These are phyloP conservation scores for Mimachlamys varia DNA, from an alignment of 2,888 invertebrate genomes.

Conservation along the genomic window DNA sequence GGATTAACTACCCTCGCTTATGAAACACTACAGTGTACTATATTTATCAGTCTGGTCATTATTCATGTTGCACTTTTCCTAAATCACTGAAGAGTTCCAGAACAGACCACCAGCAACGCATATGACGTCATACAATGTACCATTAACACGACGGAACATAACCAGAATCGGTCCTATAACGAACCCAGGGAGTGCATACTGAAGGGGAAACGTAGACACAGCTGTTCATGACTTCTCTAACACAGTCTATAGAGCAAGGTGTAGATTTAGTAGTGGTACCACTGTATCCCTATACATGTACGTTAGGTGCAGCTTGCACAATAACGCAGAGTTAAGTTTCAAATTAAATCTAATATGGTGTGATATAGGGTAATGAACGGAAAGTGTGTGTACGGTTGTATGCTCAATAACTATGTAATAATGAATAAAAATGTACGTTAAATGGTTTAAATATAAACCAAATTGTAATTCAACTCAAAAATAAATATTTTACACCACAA, in stretches of 20 bases:
- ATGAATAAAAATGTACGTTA: background rate
- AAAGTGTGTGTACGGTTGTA: background rate
- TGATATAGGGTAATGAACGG: background rate
- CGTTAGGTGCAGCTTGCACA: background rate
- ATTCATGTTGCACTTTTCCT: background rate
- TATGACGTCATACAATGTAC: conserved; percentile 10
- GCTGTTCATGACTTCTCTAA: background rate
- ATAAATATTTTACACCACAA: background rate
- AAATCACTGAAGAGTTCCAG: conserved; percentile 31
- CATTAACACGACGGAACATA: background rate
- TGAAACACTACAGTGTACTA: background rate
- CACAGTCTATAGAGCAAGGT: background rate
- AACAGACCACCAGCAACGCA: conserved; percentile 24
- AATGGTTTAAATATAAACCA: background rate
- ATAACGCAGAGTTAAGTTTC: background rate
- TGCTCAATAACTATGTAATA: background rate
- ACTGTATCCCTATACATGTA: background rate
- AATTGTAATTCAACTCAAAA: background rate
- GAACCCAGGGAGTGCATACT: background rate
- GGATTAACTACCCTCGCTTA: background rate
- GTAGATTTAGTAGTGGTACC: background rate
- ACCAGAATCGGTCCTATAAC: background rate
- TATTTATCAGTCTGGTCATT: background rate
- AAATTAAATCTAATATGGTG: conserved; percentile 13
- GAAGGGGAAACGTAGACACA: background rate